Evolutionary conservation across 1,140 invertebrate species (phyloP).

Genomic region (Papilio polytes): DNA sequence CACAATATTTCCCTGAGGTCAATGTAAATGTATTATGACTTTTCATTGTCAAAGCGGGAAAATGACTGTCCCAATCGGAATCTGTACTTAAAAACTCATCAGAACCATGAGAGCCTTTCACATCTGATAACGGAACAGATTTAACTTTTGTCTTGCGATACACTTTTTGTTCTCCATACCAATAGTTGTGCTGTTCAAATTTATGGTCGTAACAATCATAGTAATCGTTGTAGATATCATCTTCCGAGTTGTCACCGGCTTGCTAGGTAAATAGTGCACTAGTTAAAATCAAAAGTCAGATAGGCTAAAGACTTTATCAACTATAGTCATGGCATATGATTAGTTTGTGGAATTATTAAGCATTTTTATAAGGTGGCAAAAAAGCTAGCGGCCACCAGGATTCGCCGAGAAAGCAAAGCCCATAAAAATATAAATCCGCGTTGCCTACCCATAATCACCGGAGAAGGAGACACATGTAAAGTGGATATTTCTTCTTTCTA

Average conservation of each 20-base stretch:
- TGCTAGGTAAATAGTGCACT: constrained; percentile 51
- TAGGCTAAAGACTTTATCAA: not conserved
- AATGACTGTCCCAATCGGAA: constrained; percentile 76
- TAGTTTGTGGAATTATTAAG: not conserved
- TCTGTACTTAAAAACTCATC: constrained; percentile 73
- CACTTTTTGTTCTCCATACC: constrained; percentile 72
- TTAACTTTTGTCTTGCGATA: constrained; percentile 71
- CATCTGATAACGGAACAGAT: constrained; percentile 43
- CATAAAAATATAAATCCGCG: too few relatives aligned
- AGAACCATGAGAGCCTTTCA: constrained; percentile 57
- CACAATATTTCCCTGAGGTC: constrained; percentile 62
- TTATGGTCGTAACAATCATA: constrained; percentile 58
- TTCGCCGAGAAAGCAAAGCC: too few relatives aligned
- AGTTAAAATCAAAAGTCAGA: constrained; percentile 22
- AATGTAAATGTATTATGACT: constrained; percentile 76
- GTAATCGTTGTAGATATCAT: constrained; percentile 65
- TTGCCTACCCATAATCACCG: too few relatives aligned
- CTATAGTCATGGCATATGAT: not conserved
- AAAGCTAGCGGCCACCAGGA: too few relatives aligned
- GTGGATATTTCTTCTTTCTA: too few relatives aligned
- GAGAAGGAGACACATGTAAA: too few relatives aligned
- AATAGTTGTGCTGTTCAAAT: constrained; percentile 58
- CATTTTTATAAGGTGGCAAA: not conserved
- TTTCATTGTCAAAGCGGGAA: constrained; percentile 73
- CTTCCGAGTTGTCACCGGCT: constrained; percentile 70